These are phyloP conservation scores for Leptura quadrifasciata DNA, from an alignment of 2,888 invertebrate species.

Conservation along the genomic window DNA sequence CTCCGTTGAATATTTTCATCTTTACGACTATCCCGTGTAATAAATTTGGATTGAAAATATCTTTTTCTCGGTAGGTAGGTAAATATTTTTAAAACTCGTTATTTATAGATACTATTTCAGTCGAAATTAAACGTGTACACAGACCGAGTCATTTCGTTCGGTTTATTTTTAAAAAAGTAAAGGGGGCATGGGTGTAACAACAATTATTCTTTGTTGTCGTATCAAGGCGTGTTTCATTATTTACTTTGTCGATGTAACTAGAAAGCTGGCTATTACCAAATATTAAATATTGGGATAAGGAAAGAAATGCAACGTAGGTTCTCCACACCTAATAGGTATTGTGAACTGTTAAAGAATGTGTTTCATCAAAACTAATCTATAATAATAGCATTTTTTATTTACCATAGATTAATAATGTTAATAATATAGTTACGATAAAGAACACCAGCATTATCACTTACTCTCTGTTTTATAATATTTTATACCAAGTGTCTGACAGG, in stretches of 20 bases:
- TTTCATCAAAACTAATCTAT: background rate
- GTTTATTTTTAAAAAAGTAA: constrained; percentile 8
- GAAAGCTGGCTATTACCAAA: constrained; percentile 25
- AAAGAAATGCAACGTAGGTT: background rate
- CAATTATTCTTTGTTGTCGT: constrained; percentile 12
- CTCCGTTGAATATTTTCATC: no score
- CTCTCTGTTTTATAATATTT: no score
- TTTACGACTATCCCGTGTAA: background rate
- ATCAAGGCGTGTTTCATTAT: constrained; percentile 16
- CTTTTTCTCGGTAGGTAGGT: constrained; percentile 5
- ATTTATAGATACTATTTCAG: constrained; percentile 9
- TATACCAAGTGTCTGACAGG: no score
- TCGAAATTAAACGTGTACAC: constrained; percentile 8
- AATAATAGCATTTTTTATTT: no score
- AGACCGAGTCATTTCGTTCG: background rate
- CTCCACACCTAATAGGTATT: background rate
- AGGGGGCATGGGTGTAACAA: constrained; percentile 7
- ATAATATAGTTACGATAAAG: background rate
- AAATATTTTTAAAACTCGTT: constrained; percentile 8
- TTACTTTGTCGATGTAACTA: constrained; percentile 22
- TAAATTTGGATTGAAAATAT: background rate
- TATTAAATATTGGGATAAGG: constrained; percentile 23
- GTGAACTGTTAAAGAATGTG: background rate
- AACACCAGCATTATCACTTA: no score
- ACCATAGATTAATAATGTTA: background rate